These are phyloP conservation scores for Aporophyla lueneburgensis DNA, from an alignment of 2,888 invertebrate genomes.

Conservation along the genomic window DNA sequence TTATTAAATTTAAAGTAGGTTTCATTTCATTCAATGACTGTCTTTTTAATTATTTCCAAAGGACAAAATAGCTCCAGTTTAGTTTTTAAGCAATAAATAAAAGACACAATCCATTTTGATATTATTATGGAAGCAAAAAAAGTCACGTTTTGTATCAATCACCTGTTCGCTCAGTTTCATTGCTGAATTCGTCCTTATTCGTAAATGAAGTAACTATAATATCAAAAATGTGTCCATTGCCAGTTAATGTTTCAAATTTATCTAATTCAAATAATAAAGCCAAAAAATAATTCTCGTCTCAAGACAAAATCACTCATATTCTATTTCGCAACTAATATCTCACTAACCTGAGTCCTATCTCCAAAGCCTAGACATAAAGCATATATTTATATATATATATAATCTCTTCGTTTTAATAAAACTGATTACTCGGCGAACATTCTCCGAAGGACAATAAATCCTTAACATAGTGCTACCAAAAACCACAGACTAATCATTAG, in stretches of 20 bases:
- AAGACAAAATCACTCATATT: conserved; percentile 18
- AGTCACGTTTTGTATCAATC: neutral
- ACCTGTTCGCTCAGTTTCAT: neutral
- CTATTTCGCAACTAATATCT: conserved; percentile 19
- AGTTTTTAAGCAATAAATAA: neutral
- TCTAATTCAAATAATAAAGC: neutral
- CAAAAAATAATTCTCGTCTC: neutral
- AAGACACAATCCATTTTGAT: neutral
- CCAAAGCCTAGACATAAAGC: conserved; percentile 27
- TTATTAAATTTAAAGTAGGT: neutral
- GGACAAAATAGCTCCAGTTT: too few species aligned
- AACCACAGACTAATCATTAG: conserved; percentile 9
- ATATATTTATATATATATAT: too few species aligned
- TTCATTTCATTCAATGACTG: neutral
- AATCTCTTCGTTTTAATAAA: conserved; percentile 54
- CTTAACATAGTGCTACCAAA: conserved; percentile 66
- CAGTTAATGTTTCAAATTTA: neutral
- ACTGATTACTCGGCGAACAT: conserved; percentile 36
- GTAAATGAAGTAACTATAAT: neutral
- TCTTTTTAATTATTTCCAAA: neutral
- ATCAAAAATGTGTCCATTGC: neutral
- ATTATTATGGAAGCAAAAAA: neutral
- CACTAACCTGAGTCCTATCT: conserved; percentile 24
- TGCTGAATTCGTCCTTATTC: neutral
- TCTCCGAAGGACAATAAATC: conserved; percentile 74